Base-by-base conservation (phyloP, 92 coral and sea anemone species). In the Parazoanthus darwini region DNA sequence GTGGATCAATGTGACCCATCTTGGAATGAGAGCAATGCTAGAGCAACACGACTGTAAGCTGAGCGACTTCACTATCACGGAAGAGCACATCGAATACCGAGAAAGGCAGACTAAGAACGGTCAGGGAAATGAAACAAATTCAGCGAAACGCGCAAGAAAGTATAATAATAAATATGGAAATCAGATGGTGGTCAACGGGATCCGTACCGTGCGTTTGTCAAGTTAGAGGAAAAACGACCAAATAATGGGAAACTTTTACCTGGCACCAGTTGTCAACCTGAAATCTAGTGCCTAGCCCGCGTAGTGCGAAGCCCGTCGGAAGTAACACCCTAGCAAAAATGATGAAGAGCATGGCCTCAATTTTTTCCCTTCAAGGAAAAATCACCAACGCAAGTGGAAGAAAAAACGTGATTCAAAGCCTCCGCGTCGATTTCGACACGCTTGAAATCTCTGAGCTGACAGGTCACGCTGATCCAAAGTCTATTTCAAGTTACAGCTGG, bases 361-460 rank as follows among this genome's bases (percentile, higher is more conserved):
- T 75, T 67, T 29, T 86, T 65, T 48, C 67, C n/a, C 86, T 91
- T 82, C 48, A 73, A 11, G 88, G 33, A 29, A 29, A 29, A 29
- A 29, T 29, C 33, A 29, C 33, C 33, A 29, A 29, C 33, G 33
- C 0, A 8, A 92, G 90, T 54, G 94, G 90, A 35, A 82, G 96
- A 35, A 94, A 92, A 78, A 92, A 94, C 54, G 88, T 88, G 54
- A 94, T 94, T 77, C 93, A 92, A 81, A 29, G 70, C 54, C 91
- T 91, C 2, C 92, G 94, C 29, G 91, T 79, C 43, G 90, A 91
- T 6, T 91, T 91, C 75, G 25, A 91, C 87, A 92, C 94, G 15
- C 94, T 29, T 43, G 93, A 92, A 58, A 94, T 92, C 1, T 89
- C 94, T 8, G 92, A 94, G 89, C 88, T 94, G 54, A 94, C 94